These are phyloP conservation scores for Neuroterus valhalla DNA, from an alignment of 1,140 invertebrate genomes.

Conservation along the genomic window DNA sequence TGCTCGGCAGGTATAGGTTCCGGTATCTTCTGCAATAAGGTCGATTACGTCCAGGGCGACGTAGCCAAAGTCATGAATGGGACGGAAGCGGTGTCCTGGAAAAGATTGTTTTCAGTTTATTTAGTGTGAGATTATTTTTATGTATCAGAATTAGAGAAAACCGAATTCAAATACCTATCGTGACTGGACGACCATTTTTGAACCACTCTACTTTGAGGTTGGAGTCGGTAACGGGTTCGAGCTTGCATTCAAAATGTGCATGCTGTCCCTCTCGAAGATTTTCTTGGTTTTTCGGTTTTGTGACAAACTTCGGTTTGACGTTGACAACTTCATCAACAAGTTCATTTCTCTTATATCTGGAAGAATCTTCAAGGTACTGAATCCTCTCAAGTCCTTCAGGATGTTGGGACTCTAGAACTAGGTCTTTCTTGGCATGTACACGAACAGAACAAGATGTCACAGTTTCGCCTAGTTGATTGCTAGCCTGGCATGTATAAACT, in stretches of 20 bases:
- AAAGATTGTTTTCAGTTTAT: slow-evolving; percentile 37
- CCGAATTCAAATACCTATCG: slow-evolving; percentile 78
- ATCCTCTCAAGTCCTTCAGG: slow-evolving; percentile 92
- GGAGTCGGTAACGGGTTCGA: slow-evolving; percentile 96
- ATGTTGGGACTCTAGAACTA: slow-evolving; percentile 90
- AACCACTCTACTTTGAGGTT: slow-evolving; percentile 96
- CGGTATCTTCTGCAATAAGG: slow-evolving; percentile 94
- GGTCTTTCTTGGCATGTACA: slow-evolving; percentile 91
- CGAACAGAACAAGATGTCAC: slow-evolving; percentile 92
- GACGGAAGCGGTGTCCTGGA: slow-evolving; percentile 89
- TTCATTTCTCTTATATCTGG: slow-evolving; percentile 88
- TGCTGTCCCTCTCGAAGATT: slow-evolving; percentile 92
- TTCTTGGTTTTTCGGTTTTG: slow-evolving; percentile 88
- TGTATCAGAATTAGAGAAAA: too few relatives aligned
- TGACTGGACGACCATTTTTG: slow-evolving; percentile 92
- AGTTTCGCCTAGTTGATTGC: slow-evolving; percentile 94
- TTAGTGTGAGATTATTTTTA: too few relatives aligned
- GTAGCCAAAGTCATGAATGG: slow-evolving; percentile 97
- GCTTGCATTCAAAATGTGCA: slow-evolving; percentile 97
- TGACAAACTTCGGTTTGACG: slow-evolving; percentile 88
- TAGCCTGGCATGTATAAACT: slow-evolving; percentile 94
- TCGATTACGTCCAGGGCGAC: slow-evolving; percentile 94
- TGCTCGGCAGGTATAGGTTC: slow-evolving; percentile 94
- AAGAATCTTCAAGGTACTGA: slow-evolving; percentile 91
- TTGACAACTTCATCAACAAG: slow-evolving; percentile 88